Evolutionary conservation across 37 sponge, comb jelly and placozoan species (phyloP), one percentile per base, ranked within the genome.

Genomic region (Geodia barretti): DNA sequence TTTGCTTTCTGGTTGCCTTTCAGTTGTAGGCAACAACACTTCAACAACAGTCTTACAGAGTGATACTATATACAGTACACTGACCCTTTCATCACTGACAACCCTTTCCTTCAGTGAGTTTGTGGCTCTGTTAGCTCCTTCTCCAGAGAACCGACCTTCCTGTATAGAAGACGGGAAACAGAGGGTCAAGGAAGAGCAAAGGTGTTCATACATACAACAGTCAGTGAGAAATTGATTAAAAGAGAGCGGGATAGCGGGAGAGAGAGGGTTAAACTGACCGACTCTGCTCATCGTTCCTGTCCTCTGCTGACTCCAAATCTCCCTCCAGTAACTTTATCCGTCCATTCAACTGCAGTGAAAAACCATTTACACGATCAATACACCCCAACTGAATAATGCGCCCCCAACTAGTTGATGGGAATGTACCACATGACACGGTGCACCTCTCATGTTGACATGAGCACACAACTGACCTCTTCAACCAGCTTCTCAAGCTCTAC

Each of bases 271-370:
- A 23, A 34, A 23, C 67, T 65, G 21, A 65, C 67, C 5, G n/a
- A n/a, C 26, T 38, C 40, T 43, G 26, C 5, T 72, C 73, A 39
- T 72, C 73, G 7, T 42, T 72, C 47, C 41, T 39, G 34, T 72
- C 73, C 28, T 72, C 73, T 3, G 73, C 73, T 38, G 73, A 23
- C 34, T 72, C 73, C 42, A 72, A 7, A 28, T 72, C 73, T 1
- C 43, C 1, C 14, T 72, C 73, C 28, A 72, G 47, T 33, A 72
- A 26, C 23, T n/a, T 33, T 24, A 72, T 39, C 26, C 47, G 29
- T 7, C 54, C 54, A 14, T 47, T 47, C 54, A 47, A 47, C 31
- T n/a, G n/a, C n/a, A n/a, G n/a, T n/a, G n/a, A n/a, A n/a, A n/a
- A n/a, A n/a, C n/a, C n/a, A n/a, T n/a, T n/a, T n/a, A n/a, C n/a